Conservation (phyloP, 2,888 invertebrate species). For the Ectropis crepuscularia region DNA sequence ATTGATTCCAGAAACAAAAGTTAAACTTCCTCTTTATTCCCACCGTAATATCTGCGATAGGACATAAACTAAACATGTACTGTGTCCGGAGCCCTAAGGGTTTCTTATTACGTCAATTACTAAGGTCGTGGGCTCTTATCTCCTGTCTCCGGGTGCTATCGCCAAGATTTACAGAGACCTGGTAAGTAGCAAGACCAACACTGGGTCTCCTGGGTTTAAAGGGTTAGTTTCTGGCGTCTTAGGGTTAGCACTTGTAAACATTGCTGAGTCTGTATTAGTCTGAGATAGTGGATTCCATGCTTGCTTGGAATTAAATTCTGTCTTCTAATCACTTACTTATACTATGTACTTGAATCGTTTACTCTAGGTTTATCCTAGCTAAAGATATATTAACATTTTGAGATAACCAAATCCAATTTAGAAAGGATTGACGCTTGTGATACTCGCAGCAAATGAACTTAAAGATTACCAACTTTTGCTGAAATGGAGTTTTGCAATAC, state of each 20-base stretch:
- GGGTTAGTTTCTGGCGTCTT: slow-evolving; percentile 2
- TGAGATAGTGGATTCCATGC: not conserved
- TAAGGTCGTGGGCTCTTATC: slow-evolving; percentile 71
- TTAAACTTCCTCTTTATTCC: not conserved
- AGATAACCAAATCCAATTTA: too few species aligned
- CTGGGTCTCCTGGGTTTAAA: slow-evolving; percentile 3
- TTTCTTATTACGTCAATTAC: slow-evolving; percentile 79
- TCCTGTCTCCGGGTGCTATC: slow-evolving; percentile 67
- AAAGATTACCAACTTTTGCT: too few species aligned
- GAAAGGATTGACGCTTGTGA: too few species aligned
- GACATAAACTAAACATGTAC: slow-evolving; percentile 54
- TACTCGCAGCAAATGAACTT: too few species aligned
- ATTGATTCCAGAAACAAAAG: too few species aligned
- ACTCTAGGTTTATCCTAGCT: too few species aligned
- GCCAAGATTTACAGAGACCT: slow-evolving; percentile 72
- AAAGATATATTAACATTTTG: too few species aligned
- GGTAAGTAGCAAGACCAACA: slow-evolving; percentile 40
- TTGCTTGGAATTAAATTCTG: not conserved
- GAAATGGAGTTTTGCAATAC: too few species aligned
- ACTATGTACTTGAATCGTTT: not conserved
- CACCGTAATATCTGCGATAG: slow-evolving; percentile 20
- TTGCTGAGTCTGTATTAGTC: not conserved
- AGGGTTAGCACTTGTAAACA: slow-evolving; percentile 19
- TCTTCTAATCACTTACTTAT: not conserved
- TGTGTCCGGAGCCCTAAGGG: slow-evolving; percentile 60